phyloP scores from a whole-genome alignment of 2,113 vertebrate species.

The Callocephalon fimbriatum region DNA sequence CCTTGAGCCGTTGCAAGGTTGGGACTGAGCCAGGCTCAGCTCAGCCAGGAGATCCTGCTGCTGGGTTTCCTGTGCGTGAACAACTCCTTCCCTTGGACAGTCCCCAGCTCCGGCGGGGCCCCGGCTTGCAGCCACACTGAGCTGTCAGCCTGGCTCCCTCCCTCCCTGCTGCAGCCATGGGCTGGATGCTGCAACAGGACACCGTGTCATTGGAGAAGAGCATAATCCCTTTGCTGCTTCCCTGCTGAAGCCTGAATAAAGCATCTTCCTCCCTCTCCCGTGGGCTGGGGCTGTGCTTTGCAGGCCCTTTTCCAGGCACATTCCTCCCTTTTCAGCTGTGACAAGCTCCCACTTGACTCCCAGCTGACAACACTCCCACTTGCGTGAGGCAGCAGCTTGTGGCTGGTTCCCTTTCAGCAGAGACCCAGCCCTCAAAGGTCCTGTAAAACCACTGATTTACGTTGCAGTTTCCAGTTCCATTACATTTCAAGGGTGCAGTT shows the following conservation, averaged over 20 bases:
- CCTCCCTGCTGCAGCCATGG: not conserved
- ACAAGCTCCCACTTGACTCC: slow-evolving; percentile 39
- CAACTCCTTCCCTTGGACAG: slow-evolving; percentile 38
- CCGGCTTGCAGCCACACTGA: not conserved
- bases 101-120: not conserved
- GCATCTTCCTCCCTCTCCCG: not conserved
- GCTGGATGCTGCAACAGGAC: slow-evolving; percentile 65
- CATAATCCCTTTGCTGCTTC: not conserved
- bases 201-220: slow-evolving; percentile 34
- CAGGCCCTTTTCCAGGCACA: not conserved
- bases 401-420: not conserved
- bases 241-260: not conserved
- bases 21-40: not conserved
- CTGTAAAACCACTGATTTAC: not conserved
- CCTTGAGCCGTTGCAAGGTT: not conserved
- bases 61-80: slow-evolving; percentile 46
- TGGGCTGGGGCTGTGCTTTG: not conserved
- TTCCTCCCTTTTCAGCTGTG: slow-evolving; percentile 3
- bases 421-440: not conserved
- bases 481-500: not conserved
- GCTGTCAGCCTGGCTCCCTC: not conserved
- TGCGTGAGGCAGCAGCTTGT: not conserved
- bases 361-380: slow-evolving; percentile 15
- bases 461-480: not conserved
- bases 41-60: slow-evolving; percentile 25